Base-by-base conservation (phyloP, 1,140 invertebrate genomes). In the Mya arenaria region DNA sequence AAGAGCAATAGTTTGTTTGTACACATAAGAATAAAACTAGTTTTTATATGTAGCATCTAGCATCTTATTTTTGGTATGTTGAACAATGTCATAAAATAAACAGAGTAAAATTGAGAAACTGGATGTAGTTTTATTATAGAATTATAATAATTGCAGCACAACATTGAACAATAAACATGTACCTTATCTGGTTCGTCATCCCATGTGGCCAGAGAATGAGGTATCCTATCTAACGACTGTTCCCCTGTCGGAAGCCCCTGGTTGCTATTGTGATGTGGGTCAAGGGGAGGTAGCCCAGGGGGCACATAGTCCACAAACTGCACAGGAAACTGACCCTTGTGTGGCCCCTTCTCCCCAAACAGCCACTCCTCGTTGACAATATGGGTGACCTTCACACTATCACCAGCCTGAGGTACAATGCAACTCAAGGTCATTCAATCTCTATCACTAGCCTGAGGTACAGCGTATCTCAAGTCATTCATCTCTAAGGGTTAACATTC, bases 321-420 rank as follows among this genome's bases (percentile, higher is more conserved):
- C 10, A 95, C 93, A 77, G 97, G 97, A 92, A 97, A 97, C 90
- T 96, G 95, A 52, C 97, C 97, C 89, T 92, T 94, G 62, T 92
- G 92, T 28, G 95, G 95, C 58, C 94, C 92, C 68, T 92, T 95
- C 90, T 96, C 95, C 28, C 97, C 97, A 87, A 94, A 96, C 34
- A 97, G 94, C 97, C 97, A 98, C 84, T 97, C 96, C 25, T 82
- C 62, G 32, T 85, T 84, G 0, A 97, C 95, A 37, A 69, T 41
- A 86, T 96, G 96, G 75, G 97, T 94, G 48, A 96, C 92, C 44
- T 97, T 94, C 73, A 93, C 95, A 41, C 97, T 94, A 84, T 96
- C 95, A 41, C 96, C 96, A 87, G 95, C 94, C 94, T 95, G 86
- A 10, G 25, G n/a, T n/a, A n/a, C n/a, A n/a, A n/a, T n/a, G n/a